Conservation (phyloP, 2,888 invertebrate species). For the Lepidonotus clava region DNA sequence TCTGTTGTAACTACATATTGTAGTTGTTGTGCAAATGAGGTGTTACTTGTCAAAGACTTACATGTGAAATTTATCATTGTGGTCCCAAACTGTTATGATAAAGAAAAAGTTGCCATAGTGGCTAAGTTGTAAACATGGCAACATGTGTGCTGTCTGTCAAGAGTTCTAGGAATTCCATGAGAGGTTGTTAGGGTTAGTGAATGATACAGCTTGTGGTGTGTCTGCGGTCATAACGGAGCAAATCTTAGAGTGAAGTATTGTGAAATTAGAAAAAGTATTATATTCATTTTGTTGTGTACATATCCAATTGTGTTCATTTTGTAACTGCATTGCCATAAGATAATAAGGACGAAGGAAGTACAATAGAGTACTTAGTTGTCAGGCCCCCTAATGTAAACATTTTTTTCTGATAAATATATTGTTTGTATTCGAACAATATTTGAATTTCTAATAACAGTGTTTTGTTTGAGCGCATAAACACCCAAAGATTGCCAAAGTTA, state of each 20-base stretch:
- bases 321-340: too few species aligned
- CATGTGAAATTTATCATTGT: not conserved
- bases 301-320: not conserved
- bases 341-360: too few species aligned
- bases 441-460: too few species aligned
- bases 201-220: not conserved
- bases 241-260: not conserved
- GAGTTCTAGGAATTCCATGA: not conserved
- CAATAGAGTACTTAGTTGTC: too few species aligned
- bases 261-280: not conserved
- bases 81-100: not conserved
- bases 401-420: too few species aligned
- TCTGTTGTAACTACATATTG: slow-evolving; percentile 23
- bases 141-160: too few species aligned
- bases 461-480: too few species aligned
- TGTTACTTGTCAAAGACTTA: slow-evolving; percentile 4
- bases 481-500: too few species aligned
- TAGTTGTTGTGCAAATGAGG: not conserved
- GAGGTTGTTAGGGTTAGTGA: not conserved
- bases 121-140: not conserved
- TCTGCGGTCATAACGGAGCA: not conserved
- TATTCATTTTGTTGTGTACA: not conserved
- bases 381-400: too few species aligned
- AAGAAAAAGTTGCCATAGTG: not conserved
- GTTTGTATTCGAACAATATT: too few species aligned